Percentiles rank a stretch among this genome's conserved stretches.
Evolutionary conservation across 2,797 vertebrate genomes (phyloP).

Genomic region (Danio albolineatus): DNA sequence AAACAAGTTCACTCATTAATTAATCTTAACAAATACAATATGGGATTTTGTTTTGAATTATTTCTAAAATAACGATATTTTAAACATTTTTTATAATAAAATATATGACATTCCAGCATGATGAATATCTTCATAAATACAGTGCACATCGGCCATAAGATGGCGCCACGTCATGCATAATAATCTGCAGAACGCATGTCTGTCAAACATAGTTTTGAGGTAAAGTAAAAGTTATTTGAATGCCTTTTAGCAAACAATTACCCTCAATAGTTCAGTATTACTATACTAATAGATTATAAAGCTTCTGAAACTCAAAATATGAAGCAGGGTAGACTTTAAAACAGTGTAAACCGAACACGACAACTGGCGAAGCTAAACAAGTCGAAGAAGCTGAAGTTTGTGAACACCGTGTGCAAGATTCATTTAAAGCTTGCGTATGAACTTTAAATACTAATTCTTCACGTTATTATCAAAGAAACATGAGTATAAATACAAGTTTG

Average conservation of each 20-base stretch:
- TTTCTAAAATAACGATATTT: too few relatives aligned
- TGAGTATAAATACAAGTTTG: constrained; percentile 5
- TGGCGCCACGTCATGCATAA: neutral
- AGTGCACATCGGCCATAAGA: constrained; percentile 1
- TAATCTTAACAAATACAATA: too few relatives aligned
- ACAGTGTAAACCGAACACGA: neutral
- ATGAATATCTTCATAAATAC: neutral
- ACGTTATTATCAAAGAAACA: neutral
- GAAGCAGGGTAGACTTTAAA: neutral
- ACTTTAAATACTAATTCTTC: too few relatives aligned
- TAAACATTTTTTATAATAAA: too few relatives aligned
- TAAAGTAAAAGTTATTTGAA: neutral
- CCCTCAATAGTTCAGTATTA: neutral
- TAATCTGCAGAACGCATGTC: neutral
- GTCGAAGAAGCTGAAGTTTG: neutral
- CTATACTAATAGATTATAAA: neutral
- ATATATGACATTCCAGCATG: neutral
- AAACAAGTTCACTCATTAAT: too few relatives aligned
- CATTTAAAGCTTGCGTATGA: too few relatives aligned
- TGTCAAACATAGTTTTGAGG: neutral
- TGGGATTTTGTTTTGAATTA: too few relatives aligned
- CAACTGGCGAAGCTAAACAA: constrained; percentile 4
- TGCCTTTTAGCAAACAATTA: neutral
- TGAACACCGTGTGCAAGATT: neutral
- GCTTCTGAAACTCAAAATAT: neutral